Conservation (phyloP, 2,113 vertebrate genomes). For the Ctenomys sociabilis region DNA sequence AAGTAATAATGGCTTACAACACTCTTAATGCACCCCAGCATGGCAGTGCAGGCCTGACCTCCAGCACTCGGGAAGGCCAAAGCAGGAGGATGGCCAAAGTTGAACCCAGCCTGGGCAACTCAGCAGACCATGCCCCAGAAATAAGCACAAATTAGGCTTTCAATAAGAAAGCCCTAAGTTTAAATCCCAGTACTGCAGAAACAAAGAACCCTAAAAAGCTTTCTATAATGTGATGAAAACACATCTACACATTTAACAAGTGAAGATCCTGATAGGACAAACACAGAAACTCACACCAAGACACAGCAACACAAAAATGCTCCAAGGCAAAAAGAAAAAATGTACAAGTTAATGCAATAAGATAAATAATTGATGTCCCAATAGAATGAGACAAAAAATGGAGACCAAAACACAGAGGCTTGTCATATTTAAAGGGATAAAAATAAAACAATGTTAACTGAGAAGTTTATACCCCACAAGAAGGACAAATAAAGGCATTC, state of each 20-base stretch:
- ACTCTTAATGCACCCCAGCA: neutral
- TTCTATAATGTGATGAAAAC: neutral
- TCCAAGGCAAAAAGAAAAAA: constrained; percentile 6
- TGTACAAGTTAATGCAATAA: neutral
- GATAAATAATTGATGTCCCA: neutral
- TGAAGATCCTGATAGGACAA: neutral
- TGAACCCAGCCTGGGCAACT: neutral
- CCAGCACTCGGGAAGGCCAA: neutral
- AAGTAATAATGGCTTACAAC: neutral
- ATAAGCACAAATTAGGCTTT: neutral
- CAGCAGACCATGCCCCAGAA: neutral
- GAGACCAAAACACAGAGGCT: neutral
- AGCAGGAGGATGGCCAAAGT: neutral
- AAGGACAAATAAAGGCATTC: neutral
- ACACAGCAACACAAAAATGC: neutral
- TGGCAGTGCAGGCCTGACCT: neutral
- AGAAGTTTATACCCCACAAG: neutral
- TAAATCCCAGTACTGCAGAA: neutral
- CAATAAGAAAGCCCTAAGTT: neutral
- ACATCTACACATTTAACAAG: neutral
- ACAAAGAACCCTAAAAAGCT: neutral
- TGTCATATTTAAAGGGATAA: neutral
- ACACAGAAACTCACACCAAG: neutral
- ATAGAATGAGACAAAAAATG: neutral
- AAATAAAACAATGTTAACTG: neutral